Conservation (phyloP, 2,113 vertebrate species). For the Tichodroma muraria region DNA sequence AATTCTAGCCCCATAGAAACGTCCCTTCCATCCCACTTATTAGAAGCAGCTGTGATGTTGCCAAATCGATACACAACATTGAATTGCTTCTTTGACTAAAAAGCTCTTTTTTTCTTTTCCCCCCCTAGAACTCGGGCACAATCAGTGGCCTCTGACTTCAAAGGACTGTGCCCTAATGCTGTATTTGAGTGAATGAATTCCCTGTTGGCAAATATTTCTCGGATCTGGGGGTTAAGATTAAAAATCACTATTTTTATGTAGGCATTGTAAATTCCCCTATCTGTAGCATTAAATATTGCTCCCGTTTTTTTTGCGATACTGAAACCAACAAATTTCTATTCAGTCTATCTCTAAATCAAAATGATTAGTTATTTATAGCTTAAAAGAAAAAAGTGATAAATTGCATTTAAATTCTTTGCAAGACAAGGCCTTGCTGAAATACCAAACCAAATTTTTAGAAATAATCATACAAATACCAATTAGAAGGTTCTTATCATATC, state of each 20-base stretch:
- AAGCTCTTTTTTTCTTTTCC: slow-evolving; percentile 65
- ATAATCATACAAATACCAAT: neutral
- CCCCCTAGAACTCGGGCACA: slow-evolving; percentile 77
- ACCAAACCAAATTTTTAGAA: neutral
- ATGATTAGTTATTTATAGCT: neutral
- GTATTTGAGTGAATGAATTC: slow-evolving; percentile 73
- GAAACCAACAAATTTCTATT: neutral
- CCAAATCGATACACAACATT: slow-evolving; percentile 87
- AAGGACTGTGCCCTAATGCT: slow-evolving; percentile 76
- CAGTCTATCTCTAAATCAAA: neutral
- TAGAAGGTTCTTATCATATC: neutral
- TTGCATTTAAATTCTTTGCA: neutral
- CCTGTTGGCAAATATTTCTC: slow-evolving; percentile 65
- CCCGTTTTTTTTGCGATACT: neutral
- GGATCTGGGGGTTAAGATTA: slow-evolving; percentile 13
- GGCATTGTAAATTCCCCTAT: neutral
- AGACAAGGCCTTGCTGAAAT: neutral
- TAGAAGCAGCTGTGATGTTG: slow-evolving; percentile 92
- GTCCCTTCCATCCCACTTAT: slow-evolving; percentile 84
- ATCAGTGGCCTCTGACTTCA: slow-evolving; percentile 87
- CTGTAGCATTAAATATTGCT: neutral
- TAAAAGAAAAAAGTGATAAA: neutral
- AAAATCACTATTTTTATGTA: slow-evolving; percentile 51
- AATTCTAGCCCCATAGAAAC: slow-evolving; percentile 88
- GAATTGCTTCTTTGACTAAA: slow-evolving; percentile 91